Base-by-base conservation (phyloP, 2,113 vertebrate species). In the Silurus glanis region DNA sequence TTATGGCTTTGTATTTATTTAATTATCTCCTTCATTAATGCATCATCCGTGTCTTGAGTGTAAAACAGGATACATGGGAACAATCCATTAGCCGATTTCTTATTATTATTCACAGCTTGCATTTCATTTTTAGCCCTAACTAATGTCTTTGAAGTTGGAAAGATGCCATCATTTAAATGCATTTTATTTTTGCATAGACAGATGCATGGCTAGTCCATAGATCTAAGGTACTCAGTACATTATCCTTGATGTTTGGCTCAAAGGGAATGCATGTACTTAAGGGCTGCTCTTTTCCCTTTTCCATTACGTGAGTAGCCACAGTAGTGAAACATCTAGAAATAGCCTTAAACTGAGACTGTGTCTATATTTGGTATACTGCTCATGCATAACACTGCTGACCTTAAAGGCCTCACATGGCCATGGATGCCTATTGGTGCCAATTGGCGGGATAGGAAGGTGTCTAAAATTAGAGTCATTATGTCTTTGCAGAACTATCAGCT, bases 391-490 rank as follows among this genome's bases (percentile, higher is more conserved):
- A 67, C 74, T 71, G 51, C 23, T 88, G 88, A 88, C 84, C 75
- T 74, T 87, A 87, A 84, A 83, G 47, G 85, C 55, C 83, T 88
- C 62, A 56, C 58, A 23, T 71, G 66, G 74, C 66, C 14, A 69
- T 82, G 64, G 76, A 89, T 19, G 69, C 66, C 80, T 74, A 91
- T 88, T 66, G 81, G 19, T 45, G 71, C 69, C 87, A 85, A 89
- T 85, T 87, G 55, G 37, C 64, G 56, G 55, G 74, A 79, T 86
- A 84, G 23, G 80, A 87, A 90, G 89, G 80, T 88, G 80, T 83
- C 83, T 53, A 84, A 89, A 89, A 90, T 90, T 90, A 87, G 72
- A 81, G 80, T 90, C 90, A 89, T 91, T 90, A 90, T 75, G 66
- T 85, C 74, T 85, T 69, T 82, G 19, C 80, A 76, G 83, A 88